A percentile compares a stretch with the other conserved stretches of the same genome.
Evolutionary conservation across 2,113 vertebrate genomes (phyloP).

Genomic region (Pedetes capensis): DNA sequence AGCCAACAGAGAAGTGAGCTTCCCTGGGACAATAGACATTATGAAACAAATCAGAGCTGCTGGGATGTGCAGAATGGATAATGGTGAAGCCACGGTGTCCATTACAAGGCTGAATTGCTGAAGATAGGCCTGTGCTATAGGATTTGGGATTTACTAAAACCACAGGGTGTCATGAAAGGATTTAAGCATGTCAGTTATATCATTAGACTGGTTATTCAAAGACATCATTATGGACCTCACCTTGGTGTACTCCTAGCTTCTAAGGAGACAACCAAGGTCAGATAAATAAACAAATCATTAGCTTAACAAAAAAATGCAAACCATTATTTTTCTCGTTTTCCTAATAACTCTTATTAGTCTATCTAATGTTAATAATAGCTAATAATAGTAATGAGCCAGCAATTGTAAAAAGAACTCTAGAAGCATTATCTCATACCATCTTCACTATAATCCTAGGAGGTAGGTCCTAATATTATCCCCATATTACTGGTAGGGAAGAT

Average conservation of each 20-base stretch:
- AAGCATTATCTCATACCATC: neutral
- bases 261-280: neutral
- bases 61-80: neutral
- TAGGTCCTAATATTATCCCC: neutral
- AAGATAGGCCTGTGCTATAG: neutral
- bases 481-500: neutral
- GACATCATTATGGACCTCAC: neutral
- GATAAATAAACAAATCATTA: neutral
- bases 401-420: neutral
- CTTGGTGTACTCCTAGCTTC: neutral
- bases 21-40: neutral
- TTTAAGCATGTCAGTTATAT: neutral
- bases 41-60: neutral
- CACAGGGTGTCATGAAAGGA: neutral
- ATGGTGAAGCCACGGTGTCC: neutral
- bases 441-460: neutral
- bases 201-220: slow-evolving; percentile 3
- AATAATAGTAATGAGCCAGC: neutral
- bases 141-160: neutral
- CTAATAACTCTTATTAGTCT: neutral
- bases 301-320: neutral
- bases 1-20: neutral
- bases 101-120: neutral
- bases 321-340: slow-evolving; percentile 7
- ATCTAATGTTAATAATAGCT: slow-evolving; percentile 19